Evolutionary conservation across 2,113 vertebrate species (phyloP).

Genomic region (Rhea pennata): DNA sequence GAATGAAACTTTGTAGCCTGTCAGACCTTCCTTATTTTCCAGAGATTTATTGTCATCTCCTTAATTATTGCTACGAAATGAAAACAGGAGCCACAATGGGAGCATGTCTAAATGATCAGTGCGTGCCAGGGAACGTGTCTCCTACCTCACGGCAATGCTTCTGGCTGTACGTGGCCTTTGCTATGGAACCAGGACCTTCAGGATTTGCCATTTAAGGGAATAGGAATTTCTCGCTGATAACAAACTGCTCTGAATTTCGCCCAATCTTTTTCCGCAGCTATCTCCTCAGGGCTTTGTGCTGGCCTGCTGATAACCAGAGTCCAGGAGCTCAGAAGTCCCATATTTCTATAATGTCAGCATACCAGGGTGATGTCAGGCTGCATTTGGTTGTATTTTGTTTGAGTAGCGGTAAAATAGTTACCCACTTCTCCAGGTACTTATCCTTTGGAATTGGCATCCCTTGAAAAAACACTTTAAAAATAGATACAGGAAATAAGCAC

Average conservation of each 20-base stretch:
- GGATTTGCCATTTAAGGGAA: not conserved
- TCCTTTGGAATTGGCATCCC: not conserved
- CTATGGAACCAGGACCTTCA: not conserved
- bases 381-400: not conserved
- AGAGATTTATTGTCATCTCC: not conserved
- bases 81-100: not conserved
- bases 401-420: not conserved
- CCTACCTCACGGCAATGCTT: accelerated
- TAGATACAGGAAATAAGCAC: not conserved
- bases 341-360: not conserved
- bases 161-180: not conserved
- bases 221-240: not conserved
- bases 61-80: not conserved
- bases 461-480: not conserved
- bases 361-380: not conserved
- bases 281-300: not conserved
- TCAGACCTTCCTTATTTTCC: not conserved
- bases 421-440: not conserved
- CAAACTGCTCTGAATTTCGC: not conserved
- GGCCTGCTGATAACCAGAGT: not conserved
- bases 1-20: not conserved
- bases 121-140: not conserved
- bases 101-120: accelerated
- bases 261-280: not conserved
- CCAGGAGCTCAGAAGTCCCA: not conserved